A percentile compares a stretch with the other conserved stretches of the same genome.
These are phyloP conservation scores for Acleris emargana DNA, from an alignment of 2,888 invertebrate species.

Conservation along the genomic window DNA sequence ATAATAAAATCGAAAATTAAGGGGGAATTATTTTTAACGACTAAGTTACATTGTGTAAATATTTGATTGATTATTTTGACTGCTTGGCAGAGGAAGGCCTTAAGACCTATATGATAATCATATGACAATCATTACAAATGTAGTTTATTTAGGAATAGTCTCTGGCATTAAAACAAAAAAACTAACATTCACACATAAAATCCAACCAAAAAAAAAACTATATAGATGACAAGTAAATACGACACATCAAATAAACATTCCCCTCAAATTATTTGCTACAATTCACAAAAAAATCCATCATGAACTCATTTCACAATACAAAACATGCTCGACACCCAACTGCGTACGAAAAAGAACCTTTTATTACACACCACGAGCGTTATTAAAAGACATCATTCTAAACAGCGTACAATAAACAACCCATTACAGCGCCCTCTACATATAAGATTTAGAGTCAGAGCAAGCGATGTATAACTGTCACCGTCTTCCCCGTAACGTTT, in stretches of 20 bases:
- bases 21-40: too few species aligned
- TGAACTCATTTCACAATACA: constrained; percentile 13
- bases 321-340: constrained; percentile 19
- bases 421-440: constrained; percentile 46
- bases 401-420: constrained; percentile 66
- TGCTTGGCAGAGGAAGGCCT: too few species aligned
- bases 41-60: too few species aligned
- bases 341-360: constrained; percentile 35
- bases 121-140: too few species aligned
- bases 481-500: constrained; percentile 22
- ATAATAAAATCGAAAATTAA: too few species aligned
- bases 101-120: too few species aligned
- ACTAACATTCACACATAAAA: neutral
- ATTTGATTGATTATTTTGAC: too few species aligned
- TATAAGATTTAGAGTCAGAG: constrained; percentile 30
- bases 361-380: constrained; percentile 46
- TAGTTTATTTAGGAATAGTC: too few species aligned
- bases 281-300: constrained; percentile 26
- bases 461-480: constrained; percentile 25
- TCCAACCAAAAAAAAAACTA: neutral
- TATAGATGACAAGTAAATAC: constrained; percentile 1
- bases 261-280: neutral
- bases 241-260: constrained; percentile 6
- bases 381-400: constrained; percentile 66
- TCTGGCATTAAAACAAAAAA: neutral